Evolutionary conservation across 2,113 vertebrate species (phyloP).

Genomic region (Paraplagusia blochii): DNA sequence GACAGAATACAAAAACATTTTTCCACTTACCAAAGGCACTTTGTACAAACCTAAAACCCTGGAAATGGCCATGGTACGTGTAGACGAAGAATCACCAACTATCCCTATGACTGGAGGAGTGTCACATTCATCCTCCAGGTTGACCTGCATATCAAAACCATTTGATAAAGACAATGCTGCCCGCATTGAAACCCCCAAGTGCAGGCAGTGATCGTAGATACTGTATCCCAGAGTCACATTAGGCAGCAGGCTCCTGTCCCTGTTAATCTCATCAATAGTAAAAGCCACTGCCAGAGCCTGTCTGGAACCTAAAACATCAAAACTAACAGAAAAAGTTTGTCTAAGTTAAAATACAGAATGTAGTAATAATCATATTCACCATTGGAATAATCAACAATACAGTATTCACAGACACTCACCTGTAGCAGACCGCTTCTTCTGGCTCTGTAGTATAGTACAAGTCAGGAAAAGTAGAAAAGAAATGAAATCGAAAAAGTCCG

Average conservation of each 20-base stretch:
- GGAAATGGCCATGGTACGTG: conserved; percentile 65
- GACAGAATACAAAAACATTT: background rate
- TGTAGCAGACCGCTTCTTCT: conserved; percentile 32
- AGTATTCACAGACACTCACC: conserved; percentile 35
- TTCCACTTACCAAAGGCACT: conserved; percentile 62
- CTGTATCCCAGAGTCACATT: conserved; percentile 65
- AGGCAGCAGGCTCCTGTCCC: conserved; percentile 30
- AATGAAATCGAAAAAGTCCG: conserved; percentile 45
- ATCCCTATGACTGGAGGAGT: conserved; percentile 61
- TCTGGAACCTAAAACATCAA: conserved; percentile 56
- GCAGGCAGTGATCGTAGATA: conserved; percentile 62
- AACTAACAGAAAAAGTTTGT: conserved; percentile 8
- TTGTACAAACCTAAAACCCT: conserved; percentile 62
- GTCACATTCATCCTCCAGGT: conserved; percentile 43
- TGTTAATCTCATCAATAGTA: conserved; percentile 51
- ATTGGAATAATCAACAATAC: background rate
- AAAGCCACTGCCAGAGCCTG: conserved; percentile 57
- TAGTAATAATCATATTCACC: no score
- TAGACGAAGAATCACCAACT: conserved; percentile 67
- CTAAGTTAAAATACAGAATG: no score
- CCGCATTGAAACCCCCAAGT: conserved; percentile 54
- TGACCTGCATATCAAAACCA: conserved; percentile 41
- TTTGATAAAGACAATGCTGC: conserved; percentile 58
- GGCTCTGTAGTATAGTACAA: conserved; percentile 37
- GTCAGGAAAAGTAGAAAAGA: conserved; percentile 35